Evolutionary conservation across 1,140 invertebrate species (phyloP), one percentile per base, ranked within the genome.

Genomic region (Drosophila miranda): DNA sequence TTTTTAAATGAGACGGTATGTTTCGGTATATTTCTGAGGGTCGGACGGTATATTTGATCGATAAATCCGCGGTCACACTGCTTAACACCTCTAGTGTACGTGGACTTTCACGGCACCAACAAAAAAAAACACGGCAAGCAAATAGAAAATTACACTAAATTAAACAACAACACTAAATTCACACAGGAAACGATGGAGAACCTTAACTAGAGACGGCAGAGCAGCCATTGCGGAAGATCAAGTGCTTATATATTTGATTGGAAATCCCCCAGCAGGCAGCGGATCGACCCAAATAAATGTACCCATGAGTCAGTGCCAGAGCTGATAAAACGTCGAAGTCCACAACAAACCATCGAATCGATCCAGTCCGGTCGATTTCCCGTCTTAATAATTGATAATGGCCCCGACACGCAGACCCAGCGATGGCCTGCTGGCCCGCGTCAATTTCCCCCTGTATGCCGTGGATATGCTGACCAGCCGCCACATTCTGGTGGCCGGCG

Each of bases 381-480:
- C 63, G 57, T 59, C 69, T 66, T 83, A 88, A 78, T 71, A 59
- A 77, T 83, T 80, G 55, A 84, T 61, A 69, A 88, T 91, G 89
- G 87, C 90, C 56, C 87, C 83, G 28, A 90, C 86, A 68, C 73
- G 90, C 60, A 77, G 84, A 67, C 75, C 90, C n/a, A 91, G 89
- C 63, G 94, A 95, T 88, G 94, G 95, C 73, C 93, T 96, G 51
- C 89, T 97, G 88, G 95, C 96, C 64, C 93, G 94, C 75, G 95
- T 98, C 38, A 97, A 98, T 94, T 99, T 98, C 92, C 98, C 98
- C 0, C 92, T 98, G 16, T 99, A 99, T 91, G 95, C 95, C 1
- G 92, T 99, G 21, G 95, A 97, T 91, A 96, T 96, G 92, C 92
- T 99, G 34, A 97, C 96, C 26, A 97, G 95, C 92, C 94, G 97